A percentile compares a stretch with the other conserved stretches of the same genome.
Conservation (phyloP, 2,888 invertebrate species). For the Sclerodermus sp. region DNA sequence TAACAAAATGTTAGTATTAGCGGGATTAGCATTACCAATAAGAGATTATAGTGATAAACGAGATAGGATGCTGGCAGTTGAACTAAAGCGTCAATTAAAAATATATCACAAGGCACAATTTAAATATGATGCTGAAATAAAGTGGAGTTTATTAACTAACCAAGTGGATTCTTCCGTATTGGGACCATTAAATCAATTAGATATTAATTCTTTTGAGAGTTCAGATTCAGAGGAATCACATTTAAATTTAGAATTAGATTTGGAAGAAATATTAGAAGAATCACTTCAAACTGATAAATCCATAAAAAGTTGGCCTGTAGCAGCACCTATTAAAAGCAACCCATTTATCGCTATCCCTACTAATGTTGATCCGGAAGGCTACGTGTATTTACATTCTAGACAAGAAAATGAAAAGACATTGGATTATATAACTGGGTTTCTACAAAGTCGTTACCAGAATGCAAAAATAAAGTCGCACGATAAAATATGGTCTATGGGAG, state of each 20-base stretch:
- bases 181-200: too few species aligned
- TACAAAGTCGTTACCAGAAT: conserved; percentile 56
- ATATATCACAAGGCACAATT: too few species aligned
- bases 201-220: too few species aligned
- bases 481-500: conserved; percentile 65
- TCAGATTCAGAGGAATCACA: conserved; percentile 1
- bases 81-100: conserved; percentile 37
- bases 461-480: conserved; percentile 59
- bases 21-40: conserved; percentile 65
- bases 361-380: conserved; percentile 63
- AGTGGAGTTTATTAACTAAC: too few species aligned
- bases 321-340: conserved; percentile 60
- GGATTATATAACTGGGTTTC: too few species aligned
- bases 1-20: conserved; percentile 67
- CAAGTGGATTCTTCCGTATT: too few species aligned
- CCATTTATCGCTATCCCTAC: conserved; percentile 66
- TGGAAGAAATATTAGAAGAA: too few species aligned
- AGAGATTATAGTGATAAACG: conserved; percentile 36
- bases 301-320: conserved; percentile 65
- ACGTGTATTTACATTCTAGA: conserved; percentile 56
- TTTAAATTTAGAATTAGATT: too few species aligned
- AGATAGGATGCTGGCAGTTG: conserved; percentile 37
- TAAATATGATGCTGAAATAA: too few species aligned
- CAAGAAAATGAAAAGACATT: conserved; percentile 18
- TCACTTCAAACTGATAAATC: too few species aligned